phyloP scores from a whole-genome alignment of 2,888 invertebrate species.

The Siphlonurus alternatus region DNA sequence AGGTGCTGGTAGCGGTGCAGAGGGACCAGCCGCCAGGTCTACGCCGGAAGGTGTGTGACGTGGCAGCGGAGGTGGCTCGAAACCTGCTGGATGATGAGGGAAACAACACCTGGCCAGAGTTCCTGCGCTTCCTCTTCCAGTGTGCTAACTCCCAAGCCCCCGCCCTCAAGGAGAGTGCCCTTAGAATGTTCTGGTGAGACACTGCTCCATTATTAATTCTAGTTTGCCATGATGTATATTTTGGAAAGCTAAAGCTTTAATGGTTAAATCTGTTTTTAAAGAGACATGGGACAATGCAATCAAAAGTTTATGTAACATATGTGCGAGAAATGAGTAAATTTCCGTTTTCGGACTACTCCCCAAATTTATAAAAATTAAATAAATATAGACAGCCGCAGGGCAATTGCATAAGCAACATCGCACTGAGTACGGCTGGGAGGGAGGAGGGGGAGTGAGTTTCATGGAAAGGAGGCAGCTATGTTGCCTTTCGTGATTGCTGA shows the following conservation, averaged over 20 bases:
- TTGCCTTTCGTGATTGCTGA: too few relatives aligned
- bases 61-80: conserved; percentile 88
- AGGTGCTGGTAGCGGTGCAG: conserved; percentile 69
- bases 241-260: background rate
- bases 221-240: background rate
- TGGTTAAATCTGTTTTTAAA: too few relatives aligned
- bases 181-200: conserved; percentile 76
- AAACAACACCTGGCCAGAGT: conserved; percentile 92
- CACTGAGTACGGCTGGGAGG: too few relatives aligned
- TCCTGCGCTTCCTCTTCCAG: conserved; percentile 86
- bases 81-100: conserved; percentile 92
- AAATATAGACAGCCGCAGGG: too few relatives aligned
- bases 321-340: too few relatives aligned
- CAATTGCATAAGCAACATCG: too few relatives aligned
- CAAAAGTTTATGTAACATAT: too few relatives aligned
- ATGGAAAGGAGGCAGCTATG: too few relatives aligned
- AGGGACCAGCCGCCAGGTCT: conserved; percentile 62
- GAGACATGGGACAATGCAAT: too few relatives aligned
- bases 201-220: background rate
- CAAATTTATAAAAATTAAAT: too few relatives aligned
- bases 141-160: conserved; percentile 73
- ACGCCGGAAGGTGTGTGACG: conserved; percentile 86
- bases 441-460: too few relatives aligned
- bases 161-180: conserved; percentile 78
- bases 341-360: too few relatives aligned